A percentile compares a stretch with the other conserved stretches of the same genome.
phyloP scores from a whole-genome alignment of 2,113 vertebrate species.

The Nycticebus coucang region DNA sequence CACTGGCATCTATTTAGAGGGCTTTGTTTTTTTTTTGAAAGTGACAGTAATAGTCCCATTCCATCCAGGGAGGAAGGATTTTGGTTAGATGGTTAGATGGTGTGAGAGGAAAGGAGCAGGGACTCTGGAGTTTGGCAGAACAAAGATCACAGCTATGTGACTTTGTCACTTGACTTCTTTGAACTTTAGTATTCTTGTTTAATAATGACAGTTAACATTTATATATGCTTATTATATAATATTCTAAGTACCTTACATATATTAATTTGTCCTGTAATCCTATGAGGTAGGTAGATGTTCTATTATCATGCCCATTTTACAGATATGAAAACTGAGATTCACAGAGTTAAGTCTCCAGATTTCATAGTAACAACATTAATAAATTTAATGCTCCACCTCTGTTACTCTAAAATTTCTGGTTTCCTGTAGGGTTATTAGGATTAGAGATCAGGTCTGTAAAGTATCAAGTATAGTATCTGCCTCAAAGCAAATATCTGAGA shows the following conservation, averaged over 20 bases:
- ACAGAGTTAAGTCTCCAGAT: not conserved
- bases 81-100: constrained; percentile 61
- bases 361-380: constrained; percentile 36
- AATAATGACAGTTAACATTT: not conserved
- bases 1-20: constrained; percentile 62
- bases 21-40: constrained; percentile 77
- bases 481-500: constrained; percentile 18
- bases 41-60: constrained; percentile 28
- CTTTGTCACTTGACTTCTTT: constrained; percentile 59
- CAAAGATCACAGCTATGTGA: constrained; percentile 53
- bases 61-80: constrained; percentile 28
- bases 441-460: constrained; percentile 39
- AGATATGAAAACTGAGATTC: constrained; percentile 38
- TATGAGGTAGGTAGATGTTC: not conserved
- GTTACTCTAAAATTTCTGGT: not conserved
- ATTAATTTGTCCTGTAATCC: not conserved
- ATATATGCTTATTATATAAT: constrained; percentile 1
- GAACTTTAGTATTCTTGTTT: constrained; percentile 54
- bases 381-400: not conserved
- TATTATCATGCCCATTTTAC: not conserved
- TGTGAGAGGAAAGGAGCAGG: constrained; percentile 55
- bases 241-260: not conserved
- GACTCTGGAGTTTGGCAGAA: constrained; percentile 42
- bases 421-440: constrained; percentile 33
- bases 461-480: not conserved